Conservation (phyloP, 2,113 vertebrate species). For the Barnardius zonarius region DNA sequence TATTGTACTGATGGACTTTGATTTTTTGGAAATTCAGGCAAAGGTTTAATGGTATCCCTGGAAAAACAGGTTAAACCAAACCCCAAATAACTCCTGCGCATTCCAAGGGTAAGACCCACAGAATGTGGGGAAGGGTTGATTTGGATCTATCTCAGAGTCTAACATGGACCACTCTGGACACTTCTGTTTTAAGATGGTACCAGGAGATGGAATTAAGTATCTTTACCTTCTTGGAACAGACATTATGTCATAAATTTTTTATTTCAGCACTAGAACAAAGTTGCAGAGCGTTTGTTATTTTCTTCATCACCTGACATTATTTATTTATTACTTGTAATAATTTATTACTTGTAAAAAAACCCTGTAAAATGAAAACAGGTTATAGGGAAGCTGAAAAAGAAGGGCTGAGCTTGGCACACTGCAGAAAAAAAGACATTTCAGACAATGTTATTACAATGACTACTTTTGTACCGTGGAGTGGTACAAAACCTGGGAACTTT, state of each 20-base stretch:
- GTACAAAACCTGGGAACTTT: neutral
- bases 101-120: neutral
- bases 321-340: no score
- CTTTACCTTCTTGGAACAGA: neutral
- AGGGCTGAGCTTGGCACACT: fast-evolving
- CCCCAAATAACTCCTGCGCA: neutral
- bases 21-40: neutral
- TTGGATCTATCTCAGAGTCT: neutral
- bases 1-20: neutral
- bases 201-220: neutral
- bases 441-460: neutral
- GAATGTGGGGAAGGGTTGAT: neutral
- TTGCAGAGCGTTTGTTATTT: neutral
- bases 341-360: neutral
- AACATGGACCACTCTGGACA: neutral
- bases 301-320: neutral
- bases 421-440: neutral
- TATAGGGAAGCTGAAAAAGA: neutral
- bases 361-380: neutral
- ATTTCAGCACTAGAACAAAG: neutral
- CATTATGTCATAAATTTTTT: neutral
- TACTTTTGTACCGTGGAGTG: neutral
- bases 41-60: neutral
- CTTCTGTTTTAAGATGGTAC: neutral
- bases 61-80: neutral